These are phyloP conservation scores for Phenganax marumi DNA, from an alignment of 92 coral and sea anemone species.

Conservation along the genomic window DNA sequence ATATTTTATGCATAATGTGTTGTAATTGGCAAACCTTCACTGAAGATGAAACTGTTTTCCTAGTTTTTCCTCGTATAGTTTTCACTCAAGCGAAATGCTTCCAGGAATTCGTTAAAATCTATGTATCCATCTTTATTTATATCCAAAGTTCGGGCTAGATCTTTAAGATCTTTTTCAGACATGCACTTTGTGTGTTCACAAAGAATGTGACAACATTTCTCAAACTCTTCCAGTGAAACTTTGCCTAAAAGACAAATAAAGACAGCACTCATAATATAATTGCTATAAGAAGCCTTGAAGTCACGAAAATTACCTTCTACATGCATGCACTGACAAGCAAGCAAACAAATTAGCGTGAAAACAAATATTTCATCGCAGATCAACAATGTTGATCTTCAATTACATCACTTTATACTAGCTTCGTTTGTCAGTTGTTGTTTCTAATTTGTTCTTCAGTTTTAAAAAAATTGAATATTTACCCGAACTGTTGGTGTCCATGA, in stretches of 20 bases:
- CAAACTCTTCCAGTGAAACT: conserved; percentile 88
- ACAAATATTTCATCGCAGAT: too few relatives aligned
- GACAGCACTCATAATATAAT: not conserved
- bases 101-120: conserved; percentile 93
- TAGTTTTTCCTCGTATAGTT: not conserved
- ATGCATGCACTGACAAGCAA: too few relatives aligned
- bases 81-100: conserved; percentile 76
- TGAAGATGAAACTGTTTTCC: not conserved
- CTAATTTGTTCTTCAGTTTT: too few relatives aligned
- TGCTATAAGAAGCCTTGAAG: too few relatives aligned
- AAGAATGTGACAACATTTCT: conserved; percentile 73
- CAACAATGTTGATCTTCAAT: too few relatives aligned
- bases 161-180: conserved; percentile 77
- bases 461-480: conserved; percentile 40
- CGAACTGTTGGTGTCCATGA: conserved; percentile 94
- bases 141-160: conserved; percentile 85
- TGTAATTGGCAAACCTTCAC: not conserved
- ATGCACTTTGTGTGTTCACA: conserved; percentile 83
- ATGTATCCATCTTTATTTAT: conserved; percentile 88
- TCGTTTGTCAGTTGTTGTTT: not conserved
- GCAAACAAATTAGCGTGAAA: too few relatives aligned
- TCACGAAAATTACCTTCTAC: too few relatives aligned
- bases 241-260: conserved; percentile 51
- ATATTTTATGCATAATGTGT: too few relatives aligned
- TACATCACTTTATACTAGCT: not conserved